Percentiles rank a stretch among this genome's conserved stretches.
phyloP scores from a whole-genome alignment of 2,888 invertebrate species.

The Macropis europaea region DNA sequence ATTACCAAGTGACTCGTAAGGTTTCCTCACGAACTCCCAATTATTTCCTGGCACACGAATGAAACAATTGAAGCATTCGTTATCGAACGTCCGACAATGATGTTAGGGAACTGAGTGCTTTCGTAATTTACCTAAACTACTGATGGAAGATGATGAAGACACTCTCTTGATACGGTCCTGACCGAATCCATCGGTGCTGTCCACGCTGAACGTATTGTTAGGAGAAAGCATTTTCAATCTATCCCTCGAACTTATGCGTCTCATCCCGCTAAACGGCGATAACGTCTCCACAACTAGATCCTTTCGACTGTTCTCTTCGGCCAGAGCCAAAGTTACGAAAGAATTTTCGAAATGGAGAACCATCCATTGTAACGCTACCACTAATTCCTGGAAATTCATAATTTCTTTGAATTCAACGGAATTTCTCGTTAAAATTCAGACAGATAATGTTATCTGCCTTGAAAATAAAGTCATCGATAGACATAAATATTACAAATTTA shows the following conservation, averaged over 20 bases:
- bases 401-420: background rate
- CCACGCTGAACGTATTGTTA: constrained; percentile 70
- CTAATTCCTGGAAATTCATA: constrained; percentile 84
- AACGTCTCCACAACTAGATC: constrained; percentile 77
- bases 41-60: constrained; percentile 76
- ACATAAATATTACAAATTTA: too few species aligned
- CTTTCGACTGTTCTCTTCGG: constrained; percentile 82
- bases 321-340: constrained; percentile 87
- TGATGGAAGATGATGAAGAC: constrained; percentile 86
- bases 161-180: constrained; percentile 84
- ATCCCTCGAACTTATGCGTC: constrained; percentile 79
- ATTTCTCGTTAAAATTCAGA: too few species aligned
- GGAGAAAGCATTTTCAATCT: constrained; percentile 79
- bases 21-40: constrained; percentile 80
- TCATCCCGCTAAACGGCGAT: constrained; percentile 77
- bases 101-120: constrained; percentile 4
- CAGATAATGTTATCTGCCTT: too few species aligned
- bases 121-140: constrained; percentile 81
- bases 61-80: constrained; percentile 64
- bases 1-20: constrained; percentile 79
- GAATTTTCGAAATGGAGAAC: constrained; percentile 93
- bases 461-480: too few species aligned
- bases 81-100: constrained; percentile 32
- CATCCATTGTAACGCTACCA: constrained; percentile 93
- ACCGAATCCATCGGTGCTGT: constrained; percentile 75